These are phyloP conservation scores for Odocoileus virginianus DNA, from an alignment of 2,113 vertebrate genomes.

Conservation along the genomic window DNA sequence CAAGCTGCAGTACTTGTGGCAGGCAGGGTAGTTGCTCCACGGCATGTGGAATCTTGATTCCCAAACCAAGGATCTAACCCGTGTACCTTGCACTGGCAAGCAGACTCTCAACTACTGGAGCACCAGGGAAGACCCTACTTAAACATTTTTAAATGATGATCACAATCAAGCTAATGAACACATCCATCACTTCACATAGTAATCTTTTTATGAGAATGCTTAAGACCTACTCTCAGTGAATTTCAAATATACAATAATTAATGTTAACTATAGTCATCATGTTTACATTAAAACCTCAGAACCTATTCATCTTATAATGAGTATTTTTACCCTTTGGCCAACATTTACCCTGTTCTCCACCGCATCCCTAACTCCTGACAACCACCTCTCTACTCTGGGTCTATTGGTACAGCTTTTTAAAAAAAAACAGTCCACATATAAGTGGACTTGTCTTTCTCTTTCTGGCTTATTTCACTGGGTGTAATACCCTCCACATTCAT, in stretches of 20 bases:
- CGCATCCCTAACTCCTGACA: background rate
- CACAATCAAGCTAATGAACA: background rate
- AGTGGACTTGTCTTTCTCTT: background rate
- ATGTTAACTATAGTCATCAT: background rate
- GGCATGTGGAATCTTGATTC: background rate
- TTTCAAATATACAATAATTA: background rate
- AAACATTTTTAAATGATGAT: background rate
- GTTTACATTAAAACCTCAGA: background rate
- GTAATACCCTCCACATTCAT: background rate
- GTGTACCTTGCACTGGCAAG: accelerated
- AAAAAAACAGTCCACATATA: background rate
- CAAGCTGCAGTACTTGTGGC: background rate
- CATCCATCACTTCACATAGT: background rate
- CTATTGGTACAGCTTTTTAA: background rate
- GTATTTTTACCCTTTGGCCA: background rate
- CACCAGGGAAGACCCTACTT: background rate
- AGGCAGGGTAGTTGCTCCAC: background rate
- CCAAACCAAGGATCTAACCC: background rate
- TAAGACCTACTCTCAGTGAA: background rate
- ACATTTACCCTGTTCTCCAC: background rate
- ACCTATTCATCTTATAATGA: background rate
- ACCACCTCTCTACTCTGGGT: background rate
- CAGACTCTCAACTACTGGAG: background rate
- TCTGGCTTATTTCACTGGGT: background rate
- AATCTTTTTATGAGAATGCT: background rate